A percentile compares a stretch with the other conserved stretches of the same genome.
Evolutionary conservation across 2,113 vertebrate genomes (phyloP).

Genomic region (Lepus timidus): DNA sequence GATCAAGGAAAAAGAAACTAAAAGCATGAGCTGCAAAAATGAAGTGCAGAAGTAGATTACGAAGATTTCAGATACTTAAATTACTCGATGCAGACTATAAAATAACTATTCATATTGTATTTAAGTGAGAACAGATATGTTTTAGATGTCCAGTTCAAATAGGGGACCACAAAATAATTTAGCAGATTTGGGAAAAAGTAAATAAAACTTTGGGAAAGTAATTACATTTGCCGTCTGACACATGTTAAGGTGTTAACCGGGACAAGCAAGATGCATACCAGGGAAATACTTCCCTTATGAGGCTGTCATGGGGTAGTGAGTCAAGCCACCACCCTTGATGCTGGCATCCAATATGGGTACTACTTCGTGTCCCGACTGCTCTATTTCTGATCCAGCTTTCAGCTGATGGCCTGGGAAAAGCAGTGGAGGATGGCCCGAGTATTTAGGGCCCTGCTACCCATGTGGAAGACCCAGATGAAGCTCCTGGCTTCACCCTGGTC

Average conservation of each 20-base stretch:
- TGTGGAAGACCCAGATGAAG: too few species aligned
- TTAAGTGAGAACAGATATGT: neutral
- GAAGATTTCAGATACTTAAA: neutral
- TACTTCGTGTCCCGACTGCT: too few species aligned
- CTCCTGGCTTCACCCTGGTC: too few species aligned
- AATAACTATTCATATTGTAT: neutral
- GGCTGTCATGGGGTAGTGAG: too few species aligned
- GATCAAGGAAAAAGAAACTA: neutral
- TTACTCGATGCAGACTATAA: neutral
- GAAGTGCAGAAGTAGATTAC: neutral
- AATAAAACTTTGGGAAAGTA: neutral
- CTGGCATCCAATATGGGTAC: too few species aligned
- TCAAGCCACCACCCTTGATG: too few species aligned
- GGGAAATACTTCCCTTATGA: neutral
- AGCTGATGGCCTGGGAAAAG: too few species aligned
- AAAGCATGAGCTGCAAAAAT: neutral
- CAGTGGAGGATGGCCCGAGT: too few species aligned
- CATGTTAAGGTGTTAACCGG: neutral
- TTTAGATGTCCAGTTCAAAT: neutral
- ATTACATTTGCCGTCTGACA: neutral
- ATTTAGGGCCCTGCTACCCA: too few species aligned
- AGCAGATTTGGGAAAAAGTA: neutral
- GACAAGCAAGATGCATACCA: neutral
- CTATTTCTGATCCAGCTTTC: too few species aligned
- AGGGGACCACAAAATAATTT: neutral